Percentiles rank a stretch among this genome's conserved stretches.
Evolutionary conservation across 2,888 invertebrate genomes (phyloP).

Genomic region (Norana najaformis): DNA sequence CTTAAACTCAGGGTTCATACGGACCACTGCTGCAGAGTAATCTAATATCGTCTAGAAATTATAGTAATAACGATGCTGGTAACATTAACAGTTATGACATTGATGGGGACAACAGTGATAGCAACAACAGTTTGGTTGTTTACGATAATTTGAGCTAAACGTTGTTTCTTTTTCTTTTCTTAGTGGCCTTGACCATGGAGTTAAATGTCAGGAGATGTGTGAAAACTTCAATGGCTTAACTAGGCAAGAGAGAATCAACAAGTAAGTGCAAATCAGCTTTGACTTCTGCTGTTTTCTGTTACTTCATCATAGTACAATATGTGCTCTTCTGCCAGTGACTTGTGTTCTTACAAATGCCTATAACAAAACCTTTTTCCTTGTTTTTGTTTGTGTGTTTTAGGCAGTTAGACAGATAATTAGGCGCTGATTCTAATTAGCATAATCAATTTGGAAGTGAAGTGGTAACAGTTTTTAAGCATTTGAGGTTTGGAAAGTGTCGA

Average conservation of each 20-base stretch:
- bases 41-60: background rate
- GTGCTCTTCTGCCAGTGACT: no score
- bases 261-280: slow-evolving; percentile 43
- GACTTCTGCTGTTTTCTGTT: background rate
- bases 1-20: background rate
- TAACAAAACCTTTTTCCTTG: no score
- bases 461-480: no score
- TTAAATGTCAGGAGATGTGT: slow-evolving; percentile 52
- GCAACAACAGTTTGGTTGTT: background rate
- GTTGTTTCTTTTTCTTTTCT: slow-evolving; percentile 34
- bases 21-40: background rate
- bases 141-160: background rate
- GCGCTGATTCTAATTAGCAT: no score
- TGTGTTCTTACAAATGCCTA: no score
- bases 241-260: slow-evolving; percentile 47
- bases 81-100: background rate
- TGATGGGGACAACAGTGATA: background rate
- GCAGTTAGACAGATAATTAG: no score
- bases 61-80: background rate
- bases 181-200: slow-evolving; percentile 54
- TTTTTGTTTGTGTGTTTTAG: no score
- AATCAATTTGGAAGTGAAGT: no score
- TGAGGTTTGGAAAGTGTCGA: no score
- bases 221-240: slow-evolving; percentile 52
- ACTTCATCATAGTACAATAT: no score